Base-by-base conservation (phyloP, 2,797 vertebrate species). In the Sitta carolinensis region DNA sequence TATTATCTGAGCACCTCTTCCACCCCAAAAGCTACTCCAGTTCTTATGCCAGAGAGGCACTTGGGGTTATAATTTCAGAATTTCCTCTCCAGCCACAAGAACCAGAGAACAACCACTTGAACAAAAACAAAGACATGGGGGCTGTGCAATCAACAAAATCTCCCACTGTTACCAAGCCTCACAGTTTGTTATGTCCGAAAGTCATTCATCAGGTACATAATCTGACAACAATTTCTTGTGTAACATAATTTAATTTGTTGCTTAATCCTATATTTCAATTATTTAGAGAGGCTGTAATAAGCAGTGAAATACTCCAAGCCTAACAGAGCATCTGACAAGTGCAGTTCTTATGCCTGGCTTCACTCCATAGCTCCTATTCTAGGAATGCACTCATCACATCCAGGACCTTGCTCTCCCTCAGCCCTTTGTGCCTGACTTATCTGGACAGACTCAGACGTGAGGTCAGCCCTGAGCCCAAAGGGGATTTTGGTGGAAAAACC, bases 51-150 rank as follows among this genome's bases (percentile, higher is more conserved):
- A 48, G 25, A 57, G 23, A 10, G 17, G 12, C 16, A 25, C 18
- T 13, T 36, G 48, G 15, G 6, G 7, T 63, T 17, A 13, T 18
- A 16, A 57, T 87, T 62, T 34, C 57, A 48, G 32, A 66, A 11
- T 34, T 55, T n/a, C 9, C 7, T 73, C 42, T 36, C 26, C 27
- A 72, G 32, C 22, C 23, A 29, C n/a, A 47, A 55, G 34, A 64
- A 72, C 5, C 11, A 63, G 42, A 67, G 30, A 63, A 38, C 6
- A 38, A 45, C 5, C 13, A 2, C 11, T 26, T 42, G 21, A 57
- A 59, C 2, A 4, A 57, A 58, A 62, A 9, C 13, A 26, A 0
- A 2, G 48, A 8, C 1, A 0, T 0, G 0, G 22, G 8, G 11
- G 11, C 48, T 36, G 16, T 36, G 36, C 17, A 64, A 51, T 34